A percentile compares a stretch with the other conserved stretches of the same genome.
phyloP scores from a whole-genome alignment of 2,888 invertebrate species.

The Hirtodrosophila alboralis region DNA sequence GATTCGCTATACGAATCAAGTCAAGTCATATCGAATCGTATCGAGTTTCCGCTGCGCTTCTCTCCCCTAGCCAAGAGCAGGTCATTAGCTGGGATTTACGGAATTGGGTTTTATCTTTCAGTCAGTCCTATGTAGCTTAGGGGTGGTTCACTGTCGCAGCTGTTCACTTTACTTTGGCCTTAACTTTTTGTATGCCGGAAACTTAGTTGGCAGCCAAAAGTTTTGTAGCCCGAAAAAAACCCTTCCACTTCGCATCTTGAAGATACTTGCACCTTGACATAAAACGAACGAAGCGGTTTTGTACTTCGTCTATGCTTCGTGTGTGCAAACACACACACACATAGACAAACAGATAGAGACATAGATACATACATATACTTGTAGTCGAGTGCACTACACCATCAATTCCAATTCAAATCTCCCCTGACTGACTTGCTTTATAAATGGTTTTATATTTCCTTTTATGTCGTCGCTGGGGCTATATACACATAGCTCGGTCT shows the following conservation, averaged over 20 bases:
- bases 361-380: conserved; percentile 26
- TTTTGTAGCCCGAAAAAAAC: conserved; percentile 60
- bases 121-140: conserved; percentile 52
- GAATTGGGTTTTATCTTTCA: conserved; percentile 63
- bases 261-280: conserved; percentile 72
- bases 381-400: conserved; percentile 74
- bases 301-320: conserved; percentile 71
- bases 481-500: conserved; percentile 40
- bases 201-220: conserved; percentile 67
- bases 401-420: conserved; percentile 79
- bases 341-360: conserved; percentile 5
- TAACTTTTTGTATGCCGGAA: conserved; percentile 64
- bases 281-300: conserved; percentile 55
- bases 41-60: conserved; percentile 4
- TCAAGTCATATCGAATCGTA: conserved; percentile 7
- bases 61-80: conserved; percentile 1
- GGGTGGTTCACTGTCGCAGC: conserved; percentile 65
- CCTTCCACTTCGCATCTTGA: conserved; percentile 69
- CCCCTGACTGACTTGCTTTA: conserved; percentile 79
- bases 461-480: conserved; percentile 65
- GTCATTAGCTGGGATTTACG: conserved; percentile 55
- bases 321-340: conserved; percentile 20
- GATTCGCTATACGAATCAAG: conserved; percentile 15
- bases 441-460: conserved; percentile 80
- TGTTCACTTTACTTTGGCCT: conserved; percentile 48